Conservation (phyloP, 64 coral and sea anemone species). For the Porites lutea region DNA sequence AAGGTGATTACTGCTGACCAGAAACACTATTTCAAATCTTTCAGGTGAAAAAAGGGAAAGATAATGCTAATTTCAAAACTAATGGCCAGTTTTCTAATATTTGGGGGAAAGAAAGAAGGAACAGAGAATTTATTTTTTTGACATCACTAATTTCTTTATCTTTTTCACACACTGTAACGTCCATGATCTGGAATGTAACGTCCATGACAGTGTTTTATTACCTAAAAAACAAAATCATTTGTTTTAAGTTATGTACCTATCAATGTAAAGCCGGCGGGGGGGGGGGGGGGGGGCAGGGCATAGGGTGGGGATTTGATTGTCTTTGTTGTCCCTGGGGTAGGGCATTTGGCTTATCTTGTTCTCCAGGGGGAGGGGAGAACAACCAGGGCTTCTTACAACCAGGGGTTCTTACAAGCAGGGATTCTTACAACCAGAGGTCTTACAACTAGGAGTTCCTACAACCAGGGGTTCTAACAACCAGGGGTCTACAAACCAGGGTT, state of each 20-base stretch:
- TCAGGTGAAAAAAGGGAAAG: not conserved
- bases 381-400: too few species aligned
- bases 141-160: not conserved
- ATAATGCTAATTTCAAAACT: not conserved
- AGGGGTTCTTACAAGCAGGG: too few species aligned
- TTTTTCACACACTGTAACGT: slow-evolving; percentile 19
- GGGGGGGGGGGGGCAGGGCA: too few species aligned
- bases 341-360: too few species aligned
- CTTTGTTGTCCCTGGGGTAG: too few species aligned
- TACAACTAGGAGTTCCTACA: too few species aligned
- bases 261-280: too few species aligned
- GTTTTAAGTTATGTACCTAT: not conserved
- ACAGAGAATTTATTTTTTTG: not conserved
- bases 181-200: slow-evolving; percentile 1
- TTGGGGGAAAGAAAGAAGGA: not conserved
- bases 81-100: not conserved
- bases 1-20: slow-evolving; percentile 12
- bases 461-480: too few species aligned
- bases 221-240: not conserved
- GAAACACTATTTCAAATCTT: not conserved
- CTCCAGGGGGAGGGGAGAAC: too few species aligned
- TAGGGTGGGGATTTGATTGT: too few species aligned
- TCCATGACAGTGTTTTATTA: slow-evolving; percentile 16
- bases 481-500: too few species aligned
- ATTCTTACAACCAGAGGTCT: too few species aligned